Evolutionary conservation across 2,797 vertebrate genomes (phyloP).

Genomic region (Limnodromus scolopaceus): DNA sequence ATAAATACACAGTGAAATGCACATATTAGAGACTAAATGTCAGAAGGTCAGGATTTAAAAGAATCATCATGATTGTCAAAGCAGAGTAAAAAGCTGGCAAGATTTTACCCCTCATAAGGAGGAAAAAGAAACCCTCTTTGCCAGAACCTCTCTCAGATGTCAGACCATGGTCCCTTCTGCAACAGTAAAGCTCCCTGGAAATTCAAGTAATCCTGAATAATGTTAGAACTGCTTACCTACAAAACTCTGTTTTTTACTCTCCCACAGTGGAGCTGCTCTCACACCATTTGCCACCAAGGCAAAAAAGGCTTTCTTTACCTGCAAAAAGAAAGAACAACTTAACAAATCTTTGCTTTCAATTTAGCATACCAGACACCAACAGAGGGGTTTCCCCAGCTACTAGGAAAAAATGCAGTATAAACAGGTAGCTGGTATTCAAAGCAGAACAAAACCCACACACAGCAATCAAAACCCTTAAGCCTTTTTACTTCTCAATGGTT

Average conservation of each 20-base stretch:
- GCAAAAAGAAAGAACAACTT: neutral
- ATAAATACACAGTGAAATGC: neutral
- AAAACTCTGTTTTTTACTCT: slow-evolving; percentile 97
- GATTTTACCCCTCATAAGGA: neutral
- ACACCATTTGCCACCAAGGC: slow-evolving; percentile 97
- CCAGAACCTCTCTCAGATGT: neutral
- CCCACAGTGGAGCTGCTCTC: slow-evolving; percentile 95
- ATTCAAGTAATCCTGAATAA: neutral
- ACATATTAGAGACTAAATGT: neutral
- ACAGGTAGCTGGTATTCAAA: neutral
- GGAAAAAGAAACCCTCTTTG: neutral
- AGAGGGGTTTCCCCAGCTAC: neutral
- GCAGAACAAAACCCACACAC: neutral
- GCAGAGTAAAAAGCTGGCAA: neutral
- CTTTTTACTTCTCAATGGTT: neutral
- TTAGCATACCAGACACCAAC: neutral
- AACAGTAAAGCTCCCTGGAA: neutral
- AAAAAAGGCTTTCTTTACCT: slow-evolving; percentile 99
- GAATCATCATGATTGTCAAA: neutral
- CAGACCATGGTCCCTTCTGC: neutral
- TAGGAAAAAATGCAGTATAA: neutral
- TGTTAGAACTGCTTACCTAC: slow-evolving; percentile 86
- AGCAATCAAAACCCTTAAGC: neutral
- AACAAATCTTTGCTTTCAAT: neutral
- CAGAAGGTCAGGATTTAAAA: neutral